Percentiles rank a stretch among this genome's conserved stretches.
These are phyloP conservation scores for Stratiomys singularior DNA, from an alignment of 2,888 invertebrate genomes.

Conservation along the genomic window DNA sequence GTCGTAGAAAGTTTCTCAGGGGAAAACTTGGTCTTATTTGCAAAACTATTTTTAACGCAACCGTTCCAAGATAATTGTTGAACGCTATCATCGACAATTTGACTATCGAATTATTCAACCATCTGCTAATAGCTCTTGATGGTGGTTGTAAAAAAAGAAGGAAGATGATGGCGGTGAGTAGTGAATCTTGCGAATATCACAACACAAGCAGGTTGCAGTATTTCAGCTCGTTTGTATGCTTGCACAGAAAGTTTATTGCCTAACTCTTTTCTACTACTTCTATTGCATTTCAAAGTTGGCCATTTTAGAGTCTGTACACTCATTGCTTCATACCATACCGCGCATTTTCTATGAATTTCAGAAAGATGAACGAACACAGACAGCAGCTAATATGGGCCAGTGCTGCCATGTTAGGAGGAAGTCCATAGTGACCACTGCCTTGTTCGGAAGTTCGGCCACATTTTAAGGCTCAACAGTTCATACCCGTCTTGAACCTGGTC, in stretches of 20 bases:
- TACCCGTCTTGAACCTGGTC: too few relatives aligned
- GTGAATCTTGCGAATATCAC: background rate
- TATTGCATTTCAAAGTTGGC: conserved; percentile 5
- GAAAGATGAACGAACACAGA: background rate
- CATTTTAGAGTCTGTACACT: background rate
- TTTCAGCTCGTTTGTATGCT: background rate
- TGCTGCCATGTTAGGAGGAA: too few relatives aligned
- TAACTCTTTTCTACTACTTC: background rate
- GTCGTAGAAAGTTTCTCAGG: too few relatives aligned
- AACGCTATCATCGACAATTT: background rate
- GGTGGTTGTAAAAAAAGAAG: background rate
- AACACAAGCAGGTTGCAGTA: too few relatives aligned
- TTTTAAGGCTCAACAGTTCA: too few relatives aligned
- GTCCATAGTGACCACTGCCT: too few relatives aligned
- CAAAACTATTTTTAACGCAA: too few relatives aligned
- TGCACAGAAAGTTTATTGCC: background rate
- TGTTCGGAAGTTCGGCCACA: too few relatives aligned
- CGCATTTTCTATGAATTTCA: background rate
- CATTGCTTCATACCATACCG: background rate
- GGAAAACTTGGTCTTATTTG: too few relatives aligned
- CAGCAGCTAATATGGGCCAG: too few relatives aligned
- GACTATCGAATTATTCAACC: conserved; percentile 6
- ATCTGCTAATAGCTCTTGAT: background rate
- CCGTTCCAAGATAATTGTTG: too few relatives aligned
- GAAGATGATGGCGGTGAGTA: background rate